Evolutionary conservation across 92 coral and sea anemone genomes (phyloP).

Genomic region (Chrysogorgia sp.): DNA sequence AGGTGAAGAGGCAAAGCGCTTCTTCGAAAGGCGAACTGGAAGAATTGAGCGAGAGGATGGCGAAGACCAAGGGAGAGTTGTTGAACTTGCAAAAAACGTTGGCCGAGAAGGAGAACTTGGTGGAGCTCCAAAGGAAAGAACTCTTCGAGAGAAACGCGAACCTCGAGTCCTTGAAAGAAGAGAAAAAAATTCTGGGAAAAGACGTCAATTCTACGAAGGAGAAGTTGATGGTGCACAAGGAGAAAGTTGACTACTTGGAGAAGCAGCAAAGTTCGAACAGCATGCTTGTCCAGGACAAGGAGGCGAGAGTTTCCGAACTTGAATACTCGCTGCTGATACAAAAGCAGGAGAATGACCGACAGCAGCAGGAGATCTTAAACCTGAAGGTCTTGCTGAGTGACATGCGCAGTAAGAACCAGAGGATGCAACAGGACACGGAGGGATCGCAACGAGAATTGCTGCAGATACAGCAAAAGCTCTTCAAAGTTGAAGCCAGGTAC

Average conservation of each 20-base stretch:
- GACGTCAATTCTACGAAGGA: constrained; percentile 68
- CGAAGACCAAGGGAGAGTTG: constrained; percentile 57
- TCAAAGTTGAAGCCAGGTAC: constrained; percentile 58
- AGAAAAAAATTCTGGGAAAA: constrained; percentile 65
- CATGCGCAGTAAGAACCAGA: constrained; percentile 60
- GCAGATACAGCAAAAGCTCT: constrained; percentile 55
- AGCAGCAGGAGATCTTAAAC: constrained; percentile 65
- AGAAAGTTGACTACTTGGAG: constrained; percentile 60
- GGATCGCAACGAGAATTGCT: constrained; percentile 59
- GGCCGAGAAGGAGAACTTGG: constrained; percentile 66
- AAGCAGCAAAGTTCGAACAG: constrained; percentile 67
- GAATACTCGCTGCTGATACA: constrained; percentile 68
- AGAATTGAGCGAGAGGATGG: constrained; percentile 56
- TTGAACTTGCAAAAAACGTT: constrained; percentile 63
- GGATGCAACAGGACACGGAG: constrained; percentile 44
- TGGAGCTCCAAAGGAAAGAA: constrained; percentile 69
- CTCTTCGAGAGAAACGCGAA: constrained; percentile 56
- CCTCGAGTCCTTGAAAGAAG: constrained; percentile 61
- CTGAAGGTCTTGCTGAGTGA: constrained; percentile 51
- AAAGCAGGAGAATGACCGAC: constrained; percentile 61
- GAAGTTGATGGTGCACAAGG: constrained; percentile 59
- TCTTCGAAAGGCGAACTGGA: constrained; percentile 66
- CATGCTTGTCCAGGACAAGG: constrained; percentile 59
- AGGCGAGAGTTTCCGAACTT: constrained; percentile 50
- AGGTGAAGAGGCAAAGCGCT: constrained; percentile 60